Base-by-base conservation (phyloP, 2,888 invertebrate genomes). In the Pyrrhia umbra region DNA sequence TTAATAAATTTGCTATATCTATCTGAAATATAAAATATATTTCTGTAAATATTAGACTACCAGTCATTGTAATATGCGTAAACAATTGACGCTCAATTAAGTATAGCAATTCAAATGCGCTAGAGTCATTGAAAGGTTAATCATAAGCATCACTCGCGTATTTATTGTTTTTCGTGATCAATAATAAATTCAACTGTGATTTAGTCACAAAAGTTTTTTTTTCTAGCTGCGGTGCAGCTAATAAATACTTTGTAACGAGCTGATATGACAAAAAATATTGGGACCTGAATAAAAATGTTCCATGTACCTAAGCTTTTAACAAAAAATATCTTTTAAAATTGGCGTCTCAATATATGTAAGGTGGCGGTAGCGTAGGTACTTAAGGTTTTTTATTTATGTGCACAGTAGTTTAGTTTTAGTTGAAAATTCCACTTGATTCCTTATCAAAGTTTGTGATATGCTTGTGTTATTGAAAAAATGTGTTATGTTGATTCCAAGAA, bases 401-500 rank as follows among this genome's bases (percentile, higher is more conserved):
- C 79, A 81, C 79, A 51, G 79, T 80, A 79, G 70, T 64, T 43
- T 77, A 74, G 59, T 60, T 75, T 77, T 74, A 74, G 51, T 58
- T 62, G 2, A 59, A 56, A 58, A 65, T 63, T 64, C 52, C 77
- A 77, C 61, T 46, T 63, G 43, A 65, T 74, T 77, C 57, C 70
- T 68, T 75, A 74, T 60, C 10, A 58, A 68, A 50, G 42, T 72
- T 66, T 77, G 70, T 80, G 73, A 74, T 74, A 65, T 73, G 68
- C 54, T 69, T 81, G 78, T 79, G 77, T 81, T 68, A 67, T 61
- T 61, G 54, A 68, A 56, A 71, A 51, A 57, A 65, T 45, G 64
- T 75, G 62, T 81, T 84, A 74, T 75, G 81, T 80, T 80, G 87
- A 87, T 87, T 89, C 84, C 75, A 79, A 83, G 85, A 90, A 82